Percentiles rank a stretch among this genome's conserved stretches.
phyloP scores from a whole-genome alignment of 2,888 invertebrate species.

The Lithodes maja region DNA sequence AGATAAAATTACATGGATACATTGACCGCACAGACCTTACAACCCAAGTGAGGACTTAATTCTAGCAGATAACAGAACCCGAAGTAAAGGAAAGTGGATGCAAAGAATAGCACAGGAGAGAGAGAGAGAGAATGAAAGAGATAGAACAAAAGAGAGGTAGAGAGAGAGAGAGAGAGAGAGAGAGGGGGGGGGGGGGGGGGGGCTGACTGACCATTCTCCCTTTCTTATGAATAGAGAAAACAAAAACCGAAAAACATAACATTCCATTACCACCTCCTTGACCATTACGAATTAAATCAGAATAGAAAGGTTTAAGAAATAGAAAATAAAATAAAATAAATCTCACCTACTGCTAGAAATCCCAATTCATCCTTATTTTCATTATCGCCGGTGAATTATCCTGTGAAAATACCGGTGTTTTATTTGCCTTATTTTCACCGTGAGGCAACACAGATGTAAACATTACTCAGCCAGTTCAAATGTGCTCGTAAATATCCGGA shows the following conservation, averaged over 20 bases:
- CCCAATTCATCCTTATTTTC: neutral
- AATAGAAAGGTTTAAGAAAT: neutral
- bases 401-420: neutral
- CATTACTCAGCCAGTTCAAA: neutral
- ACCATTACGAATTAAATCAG: neutral
- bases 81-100: neutral
- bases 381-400: neutral
- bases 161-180: constrained; percentile 9
- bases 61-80: neutral
- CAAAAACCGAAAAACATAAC: neutral
- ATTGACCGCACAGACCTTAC: too few relatives aligned
- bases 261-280: neutral
- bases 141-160: constrained; percentile 3
- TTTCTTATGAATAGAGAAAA: neutral
- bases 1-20: too few relatives aligned
- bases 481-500: neutral
- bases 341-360: neutral
- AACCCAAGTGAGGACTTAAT: neutral
- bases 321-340: neutral
- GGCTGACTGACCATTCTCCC: too few relatives aligned
- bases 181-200: neutral
- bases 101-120: neutral
- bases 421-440: neutral
- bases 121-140: neutral
- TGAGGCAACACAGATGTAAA: neutral